A percentile compares a stretch with the other conserved stretches of the same genome.
Conservation (phyloP, 2,113 vertebrate genomes). For the Scomber scombrus region DNA sequence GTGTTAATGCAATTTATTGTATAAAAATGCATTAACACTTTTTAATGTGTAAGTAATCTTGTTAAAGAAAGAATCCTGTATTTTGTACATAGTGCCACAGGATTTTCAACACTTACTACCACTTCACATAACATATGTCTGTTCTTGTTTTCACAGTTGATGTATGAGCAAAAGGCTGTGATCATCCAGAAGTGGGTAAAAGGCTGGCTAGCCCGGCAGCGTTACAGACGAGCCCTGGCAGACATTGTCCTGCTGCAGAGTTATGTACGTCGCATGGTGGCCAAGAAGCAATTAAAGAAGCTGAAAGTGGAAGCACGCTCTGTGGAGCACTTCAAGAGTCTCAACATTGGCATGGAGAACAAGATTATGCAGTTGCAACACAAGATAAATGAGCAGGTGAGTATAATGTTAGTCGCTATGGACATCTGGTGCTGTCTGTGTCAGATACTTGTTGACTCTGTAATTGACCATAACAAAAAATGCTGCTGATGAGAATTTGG, state of each 20-base stretch:
- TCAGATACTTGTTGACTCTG: not conserved
- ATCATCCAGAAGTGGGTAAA: slow-evolving; percentile 91
- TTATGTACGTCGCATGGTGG: slow-evolving; percentile 92
- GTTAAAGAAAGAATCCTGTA: not conserved
- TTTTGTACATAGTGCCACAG: not conserved
- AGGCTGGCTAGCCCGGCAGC: slow-evolving; percentile 89
- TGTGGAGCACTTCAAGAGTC: slow-evolving; percentile 95
- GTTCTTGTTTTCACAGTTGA: slow-evolving; percentile 82
- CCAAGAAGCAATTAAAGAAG: slow-evolving; percentile 92
- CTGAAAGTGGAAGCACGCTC: slow-evolving; percentile 96
- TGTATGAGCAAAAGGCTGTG: slow-evolving; percentile 89
- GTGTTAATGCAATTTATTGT: not conserved
- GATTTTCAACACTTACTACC: not conserved
- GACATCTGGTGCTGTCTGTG: not conserved
- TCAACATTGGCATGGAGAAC: slow-evolving; percentile 96
- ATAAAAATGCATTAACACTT: not conserved
- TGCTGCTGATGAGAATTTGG: not conserved
- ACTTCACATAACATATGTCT: not conserved
- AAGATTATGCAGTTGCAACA: slow-evolving; percentile 97
- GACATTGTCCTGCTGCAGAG: slow-evolving; percentile 93
- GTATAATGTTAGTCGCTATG: not conserved
- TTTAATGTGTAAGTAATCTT: not conserved
- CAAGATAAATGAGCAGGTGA: slow-evolving; percentile 95
- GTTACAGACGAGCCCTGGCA: slow-evolving; percentile 80
- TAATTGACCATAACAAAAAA: not conserved